Evolutionary conservation across 2,888 invertebrate genomes (phyloP), one percentile per base, ranked within the genome.

Genomic region (Pyrochroa serraticornis): DNA sequence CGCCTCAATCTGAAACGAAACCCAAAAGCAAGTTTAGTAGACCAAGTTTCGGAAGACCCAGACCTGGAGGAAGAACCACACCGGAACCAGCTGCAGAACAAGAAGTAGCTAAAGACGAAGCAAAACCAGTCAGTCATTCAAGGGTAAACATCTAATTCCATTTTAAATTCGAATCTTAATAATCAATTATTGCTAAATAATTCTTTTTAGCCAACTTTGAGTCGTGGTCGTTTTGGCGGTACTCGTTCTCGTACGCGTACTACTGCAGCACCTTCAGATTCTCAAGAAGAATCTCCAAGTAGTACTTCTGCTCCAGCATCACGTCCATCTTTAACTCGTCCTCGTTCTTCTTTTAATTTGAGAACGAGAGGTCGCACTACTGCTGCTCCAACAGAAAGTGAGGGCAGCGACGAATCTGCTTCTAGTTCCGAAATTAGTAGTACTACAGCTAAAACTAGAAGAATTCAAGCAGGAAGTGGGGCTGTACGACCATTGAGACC

Each of bases 401-500:
- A 74, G 43, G 66, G 14, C 62, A 63, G 38, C 39, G 64, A 56
- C 33, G 57, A 61, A 31, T 46, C 64, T 6, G 34, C 38, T 14
- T 41, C 52, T 10, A 39, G 46, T 22, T 36, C 39, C n/a, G 51
- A 58, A 32, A 14, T 51, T 22, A 56, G 51, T 41, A 68, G 62
- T 10, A 74, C 72, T 14, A 75, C 79, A 6, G 69, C 75, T 1
- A 73, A 73, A 60, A 65, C 77, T 8, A 77, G 79, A 8, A 76
- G 81, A 6, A 77, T 82, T 10, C 67, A 77, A 1, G 68, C 68
- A 30, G 68, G 66, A 66, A 76, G 70, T 31, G 75, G 77, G 1
- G 78, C 77, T 3, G 82, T 84, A 14, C 82, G 87, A 47, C 83
- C 88, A 0, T 79, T 88, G 46, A 81, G 89, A 52, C 89, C 89